Evolutionary conservation across 1,140 invertebrate species (phyloP).

Genomic region (Chironomus striatipennis): DNA sequence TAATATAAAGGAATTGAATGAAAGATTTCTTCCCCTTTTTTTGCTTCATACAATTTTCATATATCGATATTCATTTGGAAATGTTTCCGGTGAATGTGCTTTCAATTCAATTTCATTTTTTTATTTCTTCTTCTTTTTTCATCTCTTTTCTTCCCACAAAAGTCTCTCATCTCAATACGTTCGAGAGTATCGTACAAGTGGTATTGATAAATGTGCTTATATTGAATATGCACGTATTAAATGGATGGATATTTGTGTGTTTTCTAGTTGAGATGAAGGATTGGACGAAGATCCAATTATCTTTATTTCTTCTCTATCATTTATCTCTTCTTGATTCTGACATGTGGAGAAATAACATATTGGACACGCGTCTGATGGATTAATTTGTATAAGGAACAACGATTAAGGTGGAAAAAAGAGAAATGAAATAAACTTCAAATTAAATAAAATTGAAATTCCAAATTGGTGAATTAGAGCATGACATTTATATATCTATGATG

Average conservation of each 20-base stretch:
- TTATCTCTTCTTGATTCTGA: background rate
- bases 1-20: background rate
- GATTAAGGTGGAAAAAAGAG: background rate
- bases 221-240: too few relatives aligned
- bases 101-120: conserved; percentile 9
- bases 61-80: background rate
- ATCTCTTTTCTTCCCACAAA: background rate
- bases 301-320: background rate
- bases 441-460: background rate
- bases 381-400: background rate
- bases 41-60: background rate
- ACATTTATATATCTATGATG: background rate
- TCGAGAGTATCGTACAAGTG: too few relatives aligned
- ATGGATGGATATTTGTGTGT: too few relatives aligned
- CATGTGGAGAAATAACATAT: background rate
- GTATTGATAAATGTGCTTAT: too few relatives aligned
- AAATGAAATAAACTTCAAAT: too few relatives aligned
- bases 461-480: background rate
- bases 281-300: background rate
- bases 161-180: background rate
- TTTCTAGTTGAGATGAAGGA: too few relatives aligned
- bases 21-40: background rate
- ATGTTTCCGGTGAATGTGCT: background rate
- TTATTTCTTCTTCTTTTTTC: background rate
- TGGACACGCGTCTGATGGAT: conserved; percentile 5